phyloP scores from a whole-genome alignment of 2,113 vertebrate genomes.

The Anser cygnoides region DNA sequence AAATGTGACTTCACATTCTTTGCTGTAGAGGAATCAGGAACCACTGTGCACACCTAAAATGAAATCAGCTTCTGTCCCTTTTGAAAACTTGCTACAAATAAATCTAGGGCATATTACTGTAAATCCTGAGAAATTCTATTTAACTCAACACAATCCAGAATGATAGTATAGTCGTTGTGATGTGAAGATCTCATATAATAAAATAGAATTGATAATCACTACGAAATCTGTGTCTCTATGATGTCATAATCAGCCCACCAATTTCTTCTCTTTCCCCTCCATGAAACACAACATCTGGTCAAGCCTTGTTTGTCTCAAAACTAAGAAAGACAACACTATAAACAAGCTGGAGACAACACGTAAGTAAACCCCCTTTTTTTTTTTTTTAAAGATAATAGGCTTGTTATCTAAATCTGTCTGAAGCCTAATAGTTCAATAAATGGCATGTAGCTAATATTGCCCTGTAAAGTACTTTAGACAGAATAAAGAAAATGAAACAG shows the following conservation, averaged over 20 bases:
- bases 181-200: neutral
- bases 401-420: neutral
- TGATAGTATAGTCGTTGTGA: neutral
- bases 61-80: neutral
- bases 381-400: neutral
- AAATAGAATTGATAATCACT: neutral
- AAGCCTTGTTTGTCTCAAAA: neutral
- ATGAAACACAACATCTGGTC: neutral
- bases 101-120: neutral
- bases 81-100: neutral
- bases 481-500: neutral
- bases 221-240: neutral
- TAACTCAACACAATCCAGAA: neutral
- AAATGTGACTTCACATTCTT: neutral
- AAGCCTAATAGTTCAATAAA: neutral
- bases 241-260: neutral
- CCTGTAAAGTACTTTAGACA: neutral
- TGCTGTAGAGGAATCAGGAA: neutral
- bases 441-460: neutral
- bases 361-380: neutral
- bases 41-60: neutral
- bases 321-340: neutral
- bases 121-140: neutral
- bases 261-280: neutral
- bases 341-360: neutral